Evolutionary conservation across 2,888 invertebrate species (phyloP), one percentile per base, ranked within the genome.

Genomic region (Eulithis prunata): DNA sequence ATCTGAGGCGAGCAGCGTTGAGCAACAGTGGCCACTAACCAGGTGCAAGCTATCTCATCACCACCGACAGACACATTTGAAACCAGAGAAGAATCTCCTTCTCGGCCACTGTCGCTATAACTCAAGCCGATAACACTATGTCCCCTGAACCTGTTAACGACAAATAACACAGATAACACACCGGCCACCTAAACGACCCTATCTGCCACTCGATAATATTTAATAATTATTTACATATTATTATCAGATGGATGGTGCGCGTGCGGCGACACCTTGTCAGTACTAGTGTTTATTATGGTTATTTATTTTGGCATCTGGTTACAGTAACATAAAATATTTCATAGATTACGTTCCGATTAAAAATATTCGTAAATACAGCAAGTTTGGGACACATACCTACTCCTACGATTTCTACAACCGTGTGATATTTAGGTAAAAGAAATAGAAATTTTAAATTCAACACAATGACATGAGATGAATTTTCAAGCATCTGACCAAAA

Each of bases 221-320:
- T 91, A 87, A 91, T 91, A 91, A 91, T 91, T 90, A 92, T 91
- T 90, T 88, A 90, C 87, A 86, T 86, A 84, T 85, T 86, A 84
- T 86, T 90, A 92, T 91, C 92, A 85, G 91, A 92, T 91, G 85
- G 80, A 83, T 79, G 77, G 79, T 81, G 78, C 86, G 84, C 87
- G 89, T 87, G 87, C 85, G 81, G 79, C 83, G 80, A 82, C 84
- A 81, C 81, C 83, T 66, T 74, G 72, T 83, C 80, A 82, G 82
- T 79, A 78, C 77, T 72, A 78, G 76, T 77, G 76, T 81, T 82
- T 79, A 75, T 71, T 74, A 77, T 71, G 76, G 71, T 81, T 80
- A 86, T 87, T 87, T 86, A 84, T 84, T 79, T 74, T 77, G 75
- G 80, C 81, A 73, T 82, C 78, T 71, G 75, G 74, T 80, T 82